These are phyloP conservation scores for Panthera uncia DNA, from an alignment of 2,113 vertebrate species.

Conservation along the genomic window DNA sequence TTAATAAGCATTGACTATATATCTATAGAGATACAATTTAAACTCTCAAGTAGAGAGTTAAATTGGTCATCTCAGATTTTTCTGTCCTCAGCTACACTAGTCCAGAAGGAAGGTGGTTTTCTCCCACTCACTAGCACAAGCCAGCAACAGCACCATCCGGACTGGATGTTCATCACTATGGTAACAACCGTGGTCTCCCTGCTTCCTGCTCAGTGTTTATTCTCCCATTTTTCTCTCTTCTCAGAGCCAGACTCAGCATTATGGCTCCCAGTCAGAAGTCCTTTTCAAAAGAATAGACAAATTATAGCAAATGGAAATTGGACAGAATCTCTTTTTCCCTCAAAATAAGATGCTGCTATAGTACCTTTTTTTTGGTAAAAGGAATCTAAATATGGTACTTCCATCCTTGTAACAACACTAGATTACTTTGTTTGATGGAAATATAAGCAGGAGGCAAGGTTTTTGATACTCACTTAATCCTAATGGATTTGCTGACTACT, in stretches of 20 bases:
- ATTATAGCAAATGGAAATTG: conserved; percentile 69
- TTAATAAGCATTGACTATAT: not conserved
- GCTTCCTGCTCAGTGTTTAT: conserved; percentile 46
- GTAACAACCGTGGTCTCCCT: conserved; percentile 59
- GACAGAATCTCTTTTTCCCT: conserved; percentile 10
- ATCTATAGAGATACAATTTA: not conserved
- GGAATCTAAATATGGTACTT: not conserved
- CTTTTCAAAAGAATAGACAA: conserved; percentile 66
- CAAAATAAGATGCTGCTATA: not conserved
- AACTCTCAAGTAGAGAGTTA: not conserved
- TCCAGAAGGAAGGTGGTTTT: conserved; percentile 53
- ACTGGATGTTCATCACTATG: conserved; percentile 73
- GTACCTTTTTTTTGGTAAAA: not conserved
- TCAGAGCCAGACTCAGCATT: conserved; percentile 47
- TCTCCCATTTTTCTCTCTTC: conserved; percentile 58
- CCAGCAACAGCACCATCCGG: not conserved
- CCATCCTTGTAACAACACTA: not conserved
- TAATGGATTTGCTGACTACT: not conserved
- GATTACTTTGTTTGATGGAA: not conserved
- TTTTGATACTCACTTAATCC: not conserved
- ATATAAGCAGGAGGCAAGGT: not conserved
- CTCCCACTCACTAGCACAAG: conserved; percentile 21
- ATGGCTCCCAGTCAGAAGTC: conserved; percentile 67
- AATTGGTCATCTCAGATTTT: conserved; percentile 3
- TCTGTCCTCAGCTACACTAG: conserved; percentile 7